phyloP scores from a whole-genome alignment of 2,888 invertebrate genomes.

The Drosophila macrospina region DNA sequence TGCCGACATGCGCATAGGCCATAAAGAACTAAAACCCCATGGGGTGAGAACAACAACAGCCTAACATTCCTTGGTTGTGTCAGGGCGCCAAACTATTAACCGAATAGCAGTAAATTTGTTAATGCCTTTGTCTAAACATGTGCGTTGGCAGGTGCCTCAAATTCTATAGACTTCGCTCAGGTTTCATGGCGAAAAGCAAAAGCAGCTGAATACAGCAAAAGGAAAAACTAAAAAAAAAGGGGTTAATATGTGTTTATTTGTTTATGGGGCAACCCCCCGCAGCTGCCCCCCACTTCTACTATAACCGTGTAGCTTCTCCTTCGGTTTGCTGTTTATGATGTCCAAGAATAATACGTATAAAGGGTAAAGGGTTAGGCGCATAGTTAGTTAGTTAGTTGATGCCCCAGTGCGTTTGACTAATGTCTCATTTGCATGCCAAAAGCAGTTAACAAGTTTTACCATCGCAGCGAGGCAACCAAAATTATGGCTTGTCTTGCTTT shows the following conservation, averaged over 20 bases:
- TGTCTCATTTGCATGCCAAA: slow-evolving; percentile 82
- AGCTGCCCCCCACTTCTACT: slow-evolving; percentile 18
- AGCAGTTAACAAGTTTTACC: slow-evolving; percentile 79
- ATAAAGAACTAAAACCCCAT: slow-evolving; percentile 37
- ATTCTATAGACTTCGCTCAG: slow-evolving; percentile 29
- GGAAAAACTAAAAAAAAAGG: slow-evolving; percentile 54
- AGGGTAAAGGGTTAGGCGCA: slow-evolving; percentile 54
- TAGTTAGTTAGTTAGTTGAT: slow-evolving; percentile 61
- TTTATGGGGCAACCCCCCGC: slow-evolving; percentile 75
- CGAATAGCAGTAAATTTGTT: slow-evolving; percentile 81
- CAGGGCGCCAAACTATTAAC: slow-evolving; percentile 79
- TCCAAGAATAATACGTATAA: slow-evolving; percentile 28
- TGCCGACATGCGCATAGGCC: slow-evolving; percentile 66
- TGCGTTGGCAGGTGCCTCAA: slow-evolving; percentile 70
- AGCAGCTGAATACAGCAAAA: slow-evolving; percentile 33
- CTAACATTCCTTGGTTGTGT: slow-evolving; percentile 29
- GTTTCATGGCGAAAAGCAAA: slow-evolving; percentile 15
- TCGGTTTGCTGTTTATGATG: neutral
- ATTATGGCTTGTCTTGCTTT: slow-evolving; percentile 78
- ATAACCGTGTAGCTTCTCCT: neutral
- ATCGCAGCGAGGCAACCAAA: slow-evolving; percentile 42
- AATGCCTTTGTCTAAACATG: slow-evolving; percentile 77
- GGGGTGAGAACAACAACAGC: slow-evolving; percentile 8
- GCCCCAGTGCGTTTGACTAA: slow-evolving; percentile 80
- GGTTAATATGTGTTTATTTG: slow-evolving; percentile 82